Conservation (phyloP, 2,113 vertebrate genomes). For the Emydocephalus ijimae region DNA sequence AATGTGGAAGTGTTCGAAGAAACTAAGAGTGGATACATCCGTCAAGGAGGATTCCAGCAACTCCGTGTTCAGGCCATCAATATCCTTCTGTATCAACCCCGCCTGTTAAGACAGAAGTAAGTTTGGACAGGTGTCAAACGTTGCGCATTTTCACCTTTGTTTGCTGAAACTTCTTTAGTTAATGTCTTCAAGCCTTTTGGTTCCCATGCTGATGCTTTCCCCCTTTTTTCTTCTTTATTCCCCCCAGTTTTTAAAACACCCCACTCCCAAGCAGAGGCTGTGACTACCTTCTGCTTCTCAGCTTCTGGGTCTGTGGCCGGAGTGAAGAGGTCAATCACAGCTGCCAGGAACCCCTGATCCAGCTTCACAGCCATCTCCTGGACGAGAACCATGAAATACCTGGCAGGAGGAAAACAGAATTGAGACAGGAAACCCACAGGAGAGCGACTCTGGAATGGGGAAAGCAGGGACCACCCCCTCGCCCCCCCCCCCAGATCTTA, state of each 20-base stretch:
- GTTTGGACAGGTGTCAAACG: not conserved
- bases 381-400: conserved; percentile 98
- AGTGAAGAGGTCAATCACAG: conserved; percentile 78
- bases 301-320: conserved; percentile 73
- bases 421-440: not conserved
- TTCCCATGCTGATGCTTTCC: not conserved
- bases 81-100: conserved; percentile 81
- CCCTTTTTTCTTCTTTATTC: not conserved
- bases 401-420: conserved; percentile 46
- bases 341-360: conserved; percentile 91
- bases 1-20: conserved; percentile 97
- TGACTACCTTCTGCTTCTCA: conserved; percentile 78
- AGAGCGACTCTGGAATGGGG: not conserved
- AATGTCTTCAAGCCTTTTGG: not conserved
- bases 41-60: conserved; percentile 84
- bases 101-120: conserved; percentile 66
- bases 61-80: conserved; percentile 80
- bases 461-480: not conserved
- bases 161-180: not conserved
- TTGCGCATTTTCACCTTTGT: not conserved
- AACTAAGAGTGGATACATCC: conserved; percentile 84
- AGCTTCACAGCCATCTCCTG: conserved; percentile 98
- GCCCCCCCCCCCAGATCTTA: not conserved
- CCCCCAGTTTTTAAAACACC: not conserved
- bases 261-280: not conserved